Percentiles rank a stretch among this genome's conserved stretches.
Evolutionary conservation across 2,797 vertebrate genomes (phyloP).

Genomic region (Enteromius paludinosus): DNA sequence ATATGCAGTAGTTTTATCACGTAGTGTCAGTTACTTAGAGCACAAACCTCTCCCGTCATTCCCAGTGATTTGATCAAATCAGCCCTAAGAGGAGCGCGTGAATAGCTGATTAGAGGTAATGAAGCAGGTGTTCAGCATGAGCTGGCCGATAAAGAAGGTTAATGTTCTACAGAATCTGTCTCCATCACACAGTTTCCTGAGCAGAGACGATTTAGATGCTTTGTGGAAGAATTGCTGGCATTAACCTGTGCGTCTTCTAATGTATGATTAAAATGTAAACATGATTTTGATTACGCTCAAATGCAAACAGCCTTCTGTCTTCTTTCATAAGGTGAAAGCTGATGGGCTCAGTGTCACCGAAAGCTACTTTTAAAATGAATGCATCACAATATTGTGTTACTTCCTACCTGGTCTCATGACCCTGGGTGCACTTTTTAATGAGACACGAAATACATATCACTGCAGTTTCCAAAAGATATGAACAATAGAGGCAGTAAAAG

Average conservation of each 20-base stretch:
- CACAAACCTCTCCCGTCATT: neutral
- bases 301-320: neutral
- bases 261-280: neutral
- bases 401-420: too few species aligned
- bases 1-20: neutral
- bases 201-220: neutral
- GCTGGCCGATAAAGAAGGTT: constrained; percentile 34
- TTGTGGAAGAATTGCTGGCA: neutral
- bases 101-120: constrained; percentile 24
- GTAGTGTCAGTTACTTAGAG: neutral
- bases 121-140: constrained; percentile 37
- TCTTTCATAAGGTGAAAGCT: too few species aligned
- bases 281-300: neutral
- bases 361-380: too few species aligned
- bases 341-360: too few species aligned
- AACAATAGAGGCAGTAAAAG: too few species aligned
- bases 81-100: neutral
- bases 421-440: too few species aligned
- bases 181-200: neutral
- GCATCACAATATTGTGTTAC: too few species aligned
- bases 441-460: too few species aligned
- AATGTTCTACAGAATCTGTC: constrained; percentile 30
- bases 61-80: constrained; percentile 10
- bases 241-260: neutral
- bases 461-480: too few species aligned